Percentiles rank a stretch among this genome's conserved stretches.
These are phyloP conservation scores for Thaumetopoea pityocampa DNA, from an alignment of 1,140 invertebrate genomes.

Conservation along the genomic window DNA sequence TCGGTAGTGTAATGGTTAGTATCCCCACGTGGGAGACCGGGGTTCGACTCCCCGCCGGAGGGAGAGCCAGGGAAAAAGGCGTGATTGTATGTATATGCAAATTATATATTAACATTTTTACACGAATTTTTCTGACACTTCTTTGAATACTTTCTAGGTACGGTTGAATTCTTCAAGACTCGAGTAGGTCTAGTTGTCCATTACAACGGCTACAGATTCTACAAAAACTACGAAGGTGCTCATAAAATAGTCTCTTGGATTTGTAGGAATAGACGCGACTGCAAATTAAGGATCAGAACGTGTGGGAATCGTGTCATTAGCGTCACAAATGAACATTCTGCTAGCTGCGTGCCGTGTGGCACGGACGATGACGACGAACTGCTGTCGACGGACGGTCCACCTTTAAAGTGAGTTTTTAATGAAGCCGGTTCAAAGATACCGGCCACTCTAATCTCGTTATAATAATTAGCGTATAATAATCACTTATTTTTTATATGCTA, in stretches of 20 bases:
- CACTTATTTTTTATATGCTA: too few species aligned
- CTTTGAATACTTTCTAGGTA: not conserved
- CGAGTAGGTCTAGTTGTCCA: not conserved
- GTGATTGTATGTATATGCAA: not conserved
- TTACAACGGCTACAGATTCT: not conserved
- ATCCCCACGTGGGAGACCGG: too few species aligned
- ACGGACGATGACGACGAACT: too few species aligned
- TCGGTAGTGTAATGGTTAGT: too few species aligned
- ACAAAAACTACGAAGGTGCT: not conserved
- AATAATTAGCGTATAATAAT: too few species aligned
- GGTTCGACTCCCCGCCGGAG: too few species aligned
- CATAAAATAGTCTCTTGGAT: conserved; percentile 1
- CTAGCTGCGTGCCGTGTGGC: not conserved
- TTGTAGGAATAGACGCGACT: not conserved
- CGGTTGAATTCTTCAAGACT: conserved; percentile 1
- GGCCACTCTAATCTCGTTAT: too few species aligned
- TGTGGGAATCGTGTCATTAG: not conserved
- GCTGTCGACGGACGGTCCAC: too few species aligned
- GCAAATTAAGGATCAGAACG: conserved; percentile 2
- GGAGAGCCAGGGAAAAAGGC: too few species aligned
- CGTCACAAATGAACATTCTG: not conserved
- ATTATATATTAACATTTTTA: not conserved
- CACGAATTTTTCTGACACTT: not conserved
- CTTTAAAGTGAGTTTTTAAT: too few species aligned
- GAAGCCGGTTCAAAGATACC: too few species aligned